Percentiles rank a stretch among this genome's conserved stretches.
These are phyloP conservation scores for Carabus problematicus DNA, from an alignment of 2,888 invertebrate species.

Conservation along the genomic window DNA sequence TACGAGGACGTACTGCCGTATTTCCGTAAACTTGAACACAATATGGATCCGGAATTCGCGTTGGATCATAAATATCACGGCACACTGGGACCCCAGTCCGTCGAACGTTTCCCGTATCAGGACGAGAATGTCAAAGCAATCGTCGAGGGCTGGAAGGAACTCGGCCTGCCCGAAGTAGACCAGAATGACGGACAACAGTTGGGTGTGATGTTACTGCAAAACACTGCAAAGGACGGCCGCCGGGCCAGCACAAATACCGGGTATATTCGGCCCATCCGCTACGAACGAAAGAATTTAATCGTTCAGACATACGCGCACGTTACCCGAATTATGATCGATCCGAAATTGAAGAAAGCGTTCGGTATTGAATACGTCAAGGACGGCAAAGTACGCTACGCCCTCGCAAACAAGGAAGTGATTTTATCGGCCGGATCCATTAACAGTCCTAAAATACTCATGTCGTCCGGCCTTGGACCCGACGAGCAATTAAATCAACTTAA, in stretches of 20 bases:
- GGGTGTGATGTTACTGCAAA: conserved; percentile 69
- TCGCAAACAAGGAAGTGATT: conserved; percentile 69
- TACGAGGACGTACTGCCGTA: conserved; percentile 72
- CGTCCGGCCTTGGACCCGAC: conserved; percentile 72
- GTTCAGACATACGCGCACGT: conserved; percentile 64
- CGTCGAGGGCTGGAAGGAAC: conserved; percentile 68
- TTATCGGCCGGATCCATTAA: conserved; percentile 68
- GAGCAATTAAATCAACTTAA: conserved; percentile 61
- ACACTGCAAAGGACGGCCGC: conserved; percentile 67
- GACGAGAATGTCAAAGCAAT: conserved; percentile 66
- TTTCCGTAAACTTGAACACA: conserved; percentile 72
- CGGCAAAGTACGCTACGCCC: conserved; percentile 59
- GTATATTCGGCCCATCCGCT: conserved; percentile 71
- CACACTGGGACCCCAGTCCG: conserved; percentile 68
- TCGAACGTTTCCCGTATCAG: conserved; percentile 69
- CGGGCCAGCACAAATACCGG: conserved; percentile 70
- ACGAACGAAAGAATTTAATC: conserved; percentile 62
- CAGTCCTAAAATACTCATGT: conserved; percentile 69
- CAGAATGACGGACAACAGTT: conserved; percentile 66
- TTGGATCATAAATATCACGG: conserved; percentile 66
- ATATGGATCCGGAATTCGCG: conserved; percentile 63
- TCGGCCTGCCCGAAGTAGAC: conserved; percentile 67
- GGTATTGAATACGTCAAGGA: conserved; percentile 63
- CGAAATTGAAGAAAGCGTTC: conserved; percentile 59
- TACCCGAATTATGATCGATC: conserved; percentile 67